phyloP scores from a whole-genome alignment of 1,140 invertebrate species.

The Tetranychus cinnabarinus region DNA sequence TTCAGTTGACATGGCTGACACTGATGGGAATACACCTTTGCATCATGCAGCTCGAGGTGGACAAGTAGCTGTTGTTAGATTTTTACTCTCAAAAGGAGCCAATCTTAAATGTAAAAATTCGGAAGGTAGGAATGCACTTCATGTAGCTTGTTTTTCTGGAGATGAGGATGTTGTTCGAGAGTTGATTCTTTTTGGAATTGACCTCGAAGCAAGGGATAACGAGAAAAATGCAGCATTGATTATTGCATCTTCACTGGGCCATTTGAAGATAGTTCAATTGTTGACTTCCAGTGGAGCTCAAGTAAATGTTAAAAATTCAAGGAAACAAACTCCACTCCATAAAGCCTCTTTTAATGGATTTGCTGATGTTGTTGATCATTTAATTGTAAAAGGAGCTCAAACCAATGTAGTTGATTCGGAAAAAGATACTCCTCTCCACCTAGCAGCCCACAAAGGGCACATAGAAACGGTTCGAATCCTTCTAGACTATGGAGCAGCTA shows the following conservation, averaged over 20 bases:
- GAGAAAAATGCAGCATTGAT: neutral
- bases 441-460: slow-evolving; percentile 61
- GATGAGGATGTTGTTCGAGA: neutral
- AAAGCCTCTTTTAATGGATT: neutral
- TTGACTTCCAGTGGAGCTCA: neutral
- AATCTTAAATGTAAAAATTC: neutral
- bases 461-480: slow-evolving; percentile 56
- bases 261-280: neutral
- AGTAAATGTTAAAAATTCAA: neutral
- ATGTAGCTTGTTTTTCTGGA: neutral
- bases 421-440: slow-evolving; percentile 79
- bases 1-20: neutral
- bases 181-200: neutral
- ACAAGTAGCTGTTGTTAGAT: slow-evolving; percentile 76
- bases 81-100: slow-evolving; percentile 59
- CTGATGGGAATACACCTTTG: slow-evolving; percentile 23
- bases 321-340: neutral
- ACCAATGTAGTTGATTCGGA: slow-evolving; percentile 25
- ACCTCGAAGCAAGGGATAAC: neutral
- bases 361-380: neutral
- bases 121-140: neutral
- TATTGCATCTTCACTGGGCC: neutral
- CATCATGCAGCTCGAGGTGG: slow-evolving; percentile 56
- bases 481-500: slow-evolving; percentile 58
- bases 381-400: neutral